Base-by-base conservation (phyloP, 2,888 invertebrate genomes). In the Torymus tubicola region DNA sequence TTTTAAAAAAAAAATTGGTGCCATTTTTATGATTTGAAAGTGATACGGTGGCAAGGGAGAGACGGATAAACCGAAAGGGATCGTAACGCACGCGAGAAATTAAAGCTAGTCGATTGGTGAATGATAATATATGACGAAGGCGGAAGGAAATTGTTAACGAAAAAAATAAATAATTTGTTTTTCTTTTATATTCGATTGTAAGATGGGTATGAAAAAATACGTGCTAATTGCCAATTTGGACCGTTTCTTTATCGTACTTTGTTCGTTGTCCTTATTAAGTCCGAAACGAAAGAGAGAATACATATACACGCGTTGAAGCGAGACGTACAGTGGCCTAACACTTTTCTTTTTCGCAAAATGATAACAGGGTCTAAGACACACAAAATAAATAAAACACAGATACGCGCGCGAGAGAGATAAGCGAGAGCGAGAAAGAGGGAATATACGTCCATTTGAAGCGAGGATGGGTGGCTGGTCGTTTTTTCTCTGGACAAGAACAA, bases 41-140 rank as follows among this genome's bases (percentile, higher is more conserved):
- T 10, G 16, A 77, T 53, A 16, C 12, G 21, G 31, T 16, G 53
- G 52, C 13, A 16, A 77, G 70, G 63, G 74, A 80, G 57, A 76
- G 60, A 74, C 85, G 84, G 85, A 80, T 82, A 77, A 86, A 85
- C 84, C 86, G 64, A 60, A 78, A 73, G 52, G 60, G 69, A 79
- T 60, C 80, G 74, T 57, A 57, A 50, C 74, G 64, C 61, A 63
- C 64, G 74, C 78, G 53, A 78, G 74, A 57, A 77, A 78, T 74
- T 69, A 55, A 81, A 89, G 87, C 90, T 90, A 90, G 90, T 90
- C 90, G 88, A 87, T 71, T 82, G 78, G 55, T 73, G 76, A 24
- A 21, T 57, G 67, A 31, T 53, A n/a, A 18, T 11, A 42, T 42
- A 42, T 42, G 42, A 42, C 42, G 42, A 42, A 18, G 60, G 42